Base-by-base conservation (phyloP, 2,113 vertebrate species). In the Camarhynchus parvulus region DNA sequence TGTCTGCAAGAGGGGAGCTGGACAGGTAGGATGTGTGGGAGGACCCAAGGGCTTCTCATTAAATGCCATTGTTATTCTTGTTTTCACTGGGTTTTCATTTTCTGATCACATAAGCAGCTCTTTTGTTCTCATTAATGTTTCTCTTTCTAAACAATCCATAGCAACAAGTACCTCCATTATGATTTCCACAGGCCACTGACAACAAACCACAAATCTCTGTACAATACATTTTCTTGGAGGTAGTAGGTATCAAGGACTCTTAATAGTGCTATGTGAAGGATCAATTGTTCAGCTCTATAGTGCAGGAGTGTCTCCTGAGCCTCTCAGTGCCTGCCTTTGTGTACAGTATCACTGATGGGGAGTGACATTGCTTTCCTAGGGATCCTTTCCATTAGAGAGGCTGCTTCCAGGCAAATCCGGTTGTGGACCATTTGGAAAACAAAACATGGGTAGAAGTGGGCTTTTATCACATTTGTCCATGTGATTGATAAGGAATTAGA, bases 321-420 rank as follows among this genome's bases (percentile, higher is more conserved):
- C 53, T 68, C 66, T 81, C 92, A 73, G 88, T 31, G 87, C 46
- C 55, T 39, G 82, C 56, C 56, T 94, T 96, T 89, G 91, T 91
- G 72, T 90, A 49, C 84, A 50, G 47, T 80, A 76, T 90, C 84
- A 62, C 47, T 90, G 95, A 78, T 46, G 90, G 56, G 56, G 31
- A 80, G 35, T 41, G 94, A 94, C 82, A 85, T 67, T 88, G 59
- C 82, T 93, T 92, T 94, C 94, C 90, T 93, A 96, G 96, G 42
- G 93, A 92, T 41, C 90, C 64, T 92, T 89, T 80, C 85, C 88
- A 93, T 94, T 89, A 92, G 85, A 83, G 87, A 89, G 79, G 70
- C 39, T 91, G n/a, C 87, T 92, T 90, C 59, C 66, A 88, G 83
- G 83, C 74, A 91, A 89, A 91, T 66, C 62, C 21, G 7, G 23